Base-by-base conservation (phyloP, 2,888 invertebrate genomes). In the Dicyrtomina minuta region DNA sequence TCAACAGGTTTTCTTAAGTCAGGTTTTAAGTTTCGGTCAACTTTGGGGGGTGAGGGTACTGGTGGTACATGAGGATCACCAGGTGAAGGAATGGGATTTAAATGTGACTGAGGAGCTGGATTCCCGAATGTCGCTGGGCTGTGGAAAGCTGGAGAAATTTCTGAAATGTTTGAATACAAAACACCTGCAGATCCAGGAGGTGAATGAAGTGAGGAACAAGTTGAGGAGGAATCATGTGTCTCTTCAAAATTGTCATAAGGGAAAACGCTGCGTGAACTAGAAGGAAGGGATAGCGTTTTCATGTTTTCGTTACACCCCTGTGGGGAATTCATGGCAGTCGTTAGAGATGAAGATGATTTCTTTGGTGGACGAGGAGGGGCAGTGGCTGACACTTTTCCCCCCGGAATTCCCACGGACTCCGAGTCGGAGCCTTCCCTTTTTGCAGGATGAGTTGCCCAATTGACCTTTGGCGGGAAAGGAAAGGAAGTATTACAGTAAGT, bases 391-490 rank as follows among this genome's bases (percentile, higher is more conserved):
- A 24, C 17, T 5, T 13, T 26, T 17, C 39, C 62, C 6, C 22
- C 39, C 10, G n/a, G 15, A 15, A 24, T n/a, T 13, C 8, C 22
- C 20, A 20, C 61, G 22, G 69, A 33, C 61, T 51, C 70, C 10
- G 64, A 39, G 12, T 72, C 75, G 13, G 70, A 67, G 8, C 69
- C 64, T 33, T 75, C 73, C 49, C 58, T 72, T 33, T 61, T 72
- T 41, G 61, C 46, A 1, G 78, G 78, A 67, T 78, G 72, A 1
- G 77, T 77, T 43, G 74, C 74, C 78, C 78, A 78, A 53, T 78
- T 78, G 1, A 78, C 78, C 73, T 75, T 74, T 15, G 78, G 78
- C 20, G 78, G 77, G 62, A 78, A 78, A 20, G 75, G 73, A 64
- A 78, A 78, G 12, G 71, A 72, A 12, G 72, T 72, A 49, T 77